Evolutionary conservation across 1,140 invertebrate species (phyloP).

Genomic region (Cydia strobilella): DNA sequence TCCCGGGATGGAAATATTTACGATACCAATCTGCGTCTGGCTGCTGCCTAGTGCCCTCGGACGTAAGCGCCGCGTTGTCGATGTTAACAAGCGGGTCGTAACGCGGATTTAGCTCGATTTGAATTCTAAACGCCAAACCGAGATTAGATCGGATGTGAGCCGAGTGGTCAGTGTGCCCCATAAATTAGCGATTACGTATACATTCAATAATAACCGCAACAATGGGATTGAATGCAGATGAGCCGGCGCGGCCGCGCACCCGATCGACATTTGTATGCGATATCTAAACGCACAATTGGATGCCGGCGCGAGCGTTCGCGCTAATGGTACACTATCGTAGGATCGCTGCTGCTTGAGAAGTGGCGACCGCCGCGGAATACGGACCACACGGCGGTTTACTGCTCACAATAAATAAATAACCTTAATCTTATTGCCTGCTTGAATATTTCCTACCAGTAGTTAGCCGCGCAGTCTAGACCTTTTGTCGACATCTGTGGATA

Average conservation of each 20-base stretch:
- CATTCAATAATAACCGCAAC: conserved; percentile 75
- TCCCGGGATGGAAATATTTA: conserved; percentile 46
- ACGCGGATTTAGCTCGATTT: conserved; percentile 32
- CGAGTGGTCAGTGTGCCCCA: conserved; percentile 52
- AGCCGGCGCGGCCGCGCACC: conserved; percentile 53
- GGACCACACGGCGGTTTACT: conserved; percentile 65
- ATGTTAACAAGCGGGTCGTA: conserved; percentile 37
- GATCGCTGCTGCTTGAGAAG: conserved; percentile 68
- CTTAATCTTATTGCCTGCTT: conserved; percentile 34
- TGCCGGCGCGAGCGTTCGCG: conserved; percentile 75
- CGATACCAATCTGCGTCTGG: conserved; percentile 46
- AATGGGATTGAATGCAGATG: conserved; percentile 80
- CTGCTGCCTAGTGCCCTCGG: conserved; percentile 31
- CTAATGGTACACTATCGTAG: conserved; percentile 77
- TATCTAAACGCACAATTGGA: conserved; percentile 79
- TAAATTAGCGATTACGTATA: conserved; percentile 76
- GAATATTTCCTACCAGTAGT: conserved; percentile 28
- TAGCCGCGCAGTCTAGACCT: conserved; percentile 32
- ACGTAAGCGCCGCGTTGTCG: conserved; percentile 32
- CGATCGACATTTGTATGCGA: conserved; percentile 80
- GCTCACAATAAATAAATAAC: conserved; percentile 68
- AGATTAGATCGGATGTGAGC: conserved; percentile 54
- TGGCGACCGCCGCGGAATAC: conserved; percentile 66
- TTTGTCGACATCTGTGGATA: conserved; percentile 21
- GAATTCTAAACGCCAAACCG: conserved; percentile 30